A percentile compares a stretch with the other conserved stretches of the same genome.
phyloP scores from a whole-genome alignment of 2,113 vertebrate genomes.

The Gorsachius goisagi region DNA sequence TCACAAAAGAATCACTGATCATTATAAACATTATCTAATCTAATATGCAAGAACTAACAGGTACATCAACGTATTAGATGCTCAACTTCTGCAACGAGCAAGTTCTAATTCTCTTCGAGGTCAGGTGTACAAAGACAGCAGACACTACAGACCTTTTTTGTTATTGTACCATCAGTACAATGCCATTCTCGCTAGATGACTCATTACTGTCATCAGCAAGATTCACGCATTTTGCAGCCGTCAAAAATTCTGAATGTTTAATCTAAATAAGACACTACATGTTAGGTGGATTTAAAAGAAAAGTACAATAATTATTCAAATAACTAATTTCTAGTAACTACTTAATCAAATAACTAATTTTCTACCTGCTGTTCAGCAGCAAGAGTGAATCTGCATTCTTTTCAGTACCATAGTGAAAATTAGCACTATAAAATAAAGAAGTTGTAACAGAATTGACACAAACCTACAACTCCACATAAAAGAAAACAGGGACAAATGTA shows the following conservation, averaged over 20 bases:
- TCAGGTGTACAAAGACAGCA: slow-evolving; percentile 57
- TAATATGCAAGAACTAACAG: slow-evolving; percentile 48
- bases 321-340: background rate
- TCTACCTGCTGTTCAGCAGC: background rate
- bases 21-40: slow-evolving; percentile 34
- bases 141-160: slow-evolving; percentile 14
- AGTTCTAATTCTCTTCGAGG: slow-evolving; percentile 67
- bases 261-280: background rate
- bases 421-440: background rate
- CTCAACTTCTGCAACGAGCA: slow-evolving; percentile 67
- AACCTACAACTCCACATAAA: background rate
- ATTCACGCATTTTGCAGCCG: slow-evolving; percentile 15
- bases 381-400: background rate
- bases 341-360: slow-evolving; percentile 8
- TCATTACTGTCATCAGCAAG: slow-evolving; percentile 40
- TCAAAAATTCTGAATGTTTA: slow-evolving; percentile 38
- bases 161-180: slow-evolving; percentile 23
- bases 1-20: slow-evolving; percentile 28
- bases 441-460: background rate
- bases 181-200: slow-evolving; percentile 35
- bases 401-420: background rate
- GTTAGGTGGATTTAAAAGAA: slow-evolving; percentile 34
- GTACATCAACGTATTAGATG: slow-evolving; percentile 47
- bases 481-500: background rate
- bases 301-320: slow-evolving; percentile 23